Evolutionary conservation across 2,113 vertebrate species (phyloP), one percentile per base, ranked within the genome.

Genomic region (Gadus chalcogrammus): DNA sequence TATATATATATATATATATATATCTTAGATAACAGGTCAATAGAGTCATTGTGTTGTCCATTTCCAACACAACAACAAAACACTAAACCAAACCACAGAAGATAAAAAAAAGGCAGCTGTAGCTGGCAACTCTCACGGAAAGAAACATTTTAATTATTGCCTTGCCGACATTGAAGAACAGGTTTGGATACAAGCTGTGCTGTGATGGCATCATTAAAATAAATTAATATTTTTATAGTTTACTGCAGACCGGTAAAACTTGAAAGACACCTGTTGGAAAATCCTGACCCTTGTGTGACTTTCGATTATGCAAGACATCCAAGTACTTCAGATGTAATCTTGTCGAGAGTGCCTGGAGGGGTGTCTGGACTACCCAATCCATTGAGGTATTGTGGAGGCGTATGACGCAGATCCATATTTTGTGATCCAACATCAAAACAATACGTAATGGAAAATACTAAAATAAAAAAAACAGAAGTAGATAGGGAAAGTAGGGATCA

Each of bases 181-280:
- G 15, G 69, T 52, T 24, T 17, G 22, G 64, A 18, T 42, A 59
- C 17, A 18, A 42, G 12, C 12, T 31, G 53, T 38, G 3, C 42
- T 53, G 42, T 38, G 9, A 27, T 15, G 38, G n/a, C 61, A 70
- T 27, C 12, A 13, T 1, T 62, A 60, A n/a, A 60, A 31, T 27
- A 48, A 74, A 78, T 20, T 20, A 1, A 20, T 20, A 20, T 20
- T 20, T 20, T 20, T 20, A 20, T 20, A 0, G 9, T 48, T 48
- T 0, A 66, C 71, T 28, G 12, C 63, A 56, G 27, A 63, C 31
- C 53, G 22, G 73, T 7, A 74, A 58, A 24, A 58, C 63, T 75
- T 64, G 67, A 68, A 77, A 67, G 13, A 7, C 24, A 62, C 61
- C 27, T 22, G 42, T 17, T 69, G 79, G 79, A 83, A 73, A 78